Conservation (phyloP, 1,140 invertebrate genomes). For the Acromyrmex charruanus region DNA sequence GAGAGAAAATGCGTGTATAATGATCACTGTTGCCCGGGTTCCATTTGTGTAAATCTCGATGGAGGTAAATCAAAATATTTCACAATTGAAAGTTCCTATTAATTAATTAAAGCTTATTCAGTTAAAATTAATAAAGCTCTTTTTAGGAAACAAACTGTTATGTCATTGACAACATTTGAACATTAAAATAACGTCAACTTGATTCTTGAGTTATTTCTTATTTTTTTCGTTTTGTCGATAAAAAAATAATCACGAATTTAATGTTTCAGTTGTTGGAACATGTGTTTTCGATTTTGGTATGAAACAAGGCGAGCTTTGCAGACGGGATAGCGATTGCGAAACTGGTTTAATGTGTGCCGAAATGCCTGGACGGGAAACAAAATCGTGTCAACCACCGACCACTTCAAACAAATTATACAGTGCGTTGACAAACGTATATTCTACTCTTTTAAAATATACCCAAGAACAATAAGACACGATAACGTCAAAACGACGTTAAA, state of each 20-base stretch:
- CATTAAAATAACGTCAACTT: too few species aligned
- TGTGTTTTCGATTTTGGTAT: conserved; percentile 90
- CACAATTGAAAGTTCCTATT: neutral
- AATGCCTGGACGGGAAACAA: conserved; percentile 88
- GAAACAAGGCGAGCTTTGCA: conserved; percentile 92
- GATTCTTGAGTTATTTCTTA: neutral
- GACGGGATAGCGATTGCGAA: conserved; percentile 91
- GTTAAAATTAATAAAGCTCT: neutral
- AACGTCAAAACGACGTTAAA: too few species aligned
- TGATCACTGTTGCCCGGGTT: conserved; percentile 92
- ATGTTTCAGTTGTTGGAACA: conserved; percentile 88
- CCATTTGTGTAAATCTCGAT: conserved; percentile 91
- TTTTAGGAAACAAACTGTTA: too few species aligned
- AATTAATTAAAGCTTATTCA: conserved; percentile 9
- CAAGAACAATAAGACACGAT: neutral
- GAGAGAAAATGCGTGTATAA: conserved; percentile 90
- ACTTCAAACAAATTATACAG: conserved; percentile 93
- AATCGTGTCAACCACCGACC: conserved; percentile 92
- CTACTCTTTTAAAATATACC: neutral
- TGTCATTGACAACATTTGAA: too few species aligned
- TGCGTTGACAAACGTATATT: conserved; percentile 80
- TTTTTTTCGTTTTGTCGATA: neutral
- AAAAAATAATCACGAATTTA: neutral
- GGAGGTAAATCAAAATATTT: conserved; percentile 87
- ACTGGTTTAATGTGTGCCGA: conserved; percentile 91